Base-by-base conservation (phyloP, 2,797 vertebrate species). In the Cirrhinus mrigala region DNA sequence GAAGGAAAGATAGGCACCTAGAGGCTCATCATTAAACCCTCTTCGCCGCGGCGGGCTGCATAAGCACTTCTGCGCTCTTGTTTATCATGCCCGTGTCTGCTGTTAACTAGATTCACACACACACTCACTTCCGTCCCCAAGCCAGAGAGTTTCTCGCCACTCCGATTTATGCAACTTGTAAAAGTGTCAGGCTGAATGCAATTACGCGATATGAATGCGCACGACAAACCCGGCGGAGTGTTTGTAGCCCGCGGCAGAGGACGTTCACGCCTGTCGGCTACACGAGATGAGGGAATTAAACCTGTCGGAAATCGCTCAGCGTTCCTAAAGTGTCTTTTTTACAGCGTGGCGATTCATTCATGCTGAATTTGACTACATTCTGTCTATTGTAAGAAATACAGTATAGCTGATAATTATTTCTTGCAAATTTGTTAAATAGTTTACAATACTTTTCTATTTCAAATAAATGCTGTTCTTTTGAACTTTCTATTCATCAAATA, bases 191-290 rank as follows among this genome's bases (percentile, higher is more conserved):
- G 93, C 87, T 90, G 90, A 95, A 93, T 90, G 92, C 92, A 94
- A 94, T 94, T 95, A 93, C 90, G 91, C 92, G 91, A 90, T 92
- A 93, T 93, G 92, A 94, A 94, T 94, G 93, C 84, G 91, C 94
- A 92, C 73, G 73, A 83, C 56, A 74, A 75, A 66, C 44, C 46
- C 71, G 10, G 20, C 8, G 0, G 71, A 52, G 71, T 83, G 81
- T 83, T 40, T 66, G 44, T 22, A 75, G 81, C 71, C 58, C 6
- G 9, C 22, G 29, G 81, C 58, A 14, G 81, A 75, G 71, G 81
- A 74, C 58, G 58, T 52, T 40, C 71, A 48, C 46, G 46, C 70
- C 81, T 50, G 29, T n/a, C 58, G 71, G 81, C 81, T 27, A 75
- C 81, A 83, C 14, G 58, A 76, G 27, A 16, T 24, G 14, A 52